These are phyloP conservation scores for Urechis unicinctus DNA, from an alignment of 2,888 invertebrate genomes.

Conservation along the genomic window DNA sequence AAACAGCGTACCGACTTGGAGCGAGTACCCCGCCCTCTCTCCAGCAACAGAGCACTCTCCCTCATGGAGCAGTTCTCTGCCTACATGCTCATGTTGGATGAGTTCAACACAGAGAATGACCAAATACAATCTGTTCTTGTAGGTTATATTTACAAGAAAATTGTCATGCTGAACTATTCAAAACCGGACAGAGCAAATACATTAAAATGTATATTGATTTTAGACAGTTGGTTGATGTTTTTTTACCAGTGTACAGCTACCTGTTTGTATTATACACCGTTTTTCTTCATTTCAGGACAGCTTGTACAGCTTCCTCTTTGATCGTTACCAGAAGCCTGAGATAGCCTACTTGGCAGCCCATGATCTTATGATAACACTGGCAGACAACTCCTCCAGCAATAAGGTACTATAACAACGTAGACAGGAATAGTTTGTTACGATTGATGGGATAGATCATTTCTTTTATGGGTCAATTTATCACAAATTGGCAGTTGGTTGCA, in stretches of 20 bases:
- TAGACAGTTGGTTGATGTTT: neutral
- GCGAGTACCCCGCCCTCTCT: slow-evolving; percentile 35
- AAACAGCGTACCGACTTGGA: slow-evolving; percentile 31
- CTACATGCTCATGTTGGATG: slow-evolving; percentile 39
- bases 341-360: slow-evolving; percentile 35
- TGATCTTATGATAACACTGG: slow-evolving; percentile 38
- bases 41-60: slow-evolving; percentile 23
- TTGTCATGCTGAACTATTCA: no score
- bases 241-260: no score
- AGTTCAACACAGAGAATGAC: slow-evolving; percentile 29
- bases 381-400: slow-evolving; percentile 29
- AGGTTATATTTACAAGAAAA: no score
- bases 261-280: no score
- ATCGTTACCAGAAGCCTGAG: slow-evolving; percentile 38
- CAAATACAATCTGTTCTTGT: slow-evolving; percentile 35
- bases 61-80: slow-evolving; percentile 44
- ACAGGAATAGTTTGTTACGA: no score
- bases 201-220: no score
- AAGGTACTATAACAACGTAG: no score
- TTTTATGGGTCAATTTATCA: no score
- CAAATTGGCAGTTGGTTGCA: no score
- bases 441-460: neutral
- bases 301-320: slow-evolving; percentile 37
- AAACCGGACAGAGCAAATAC: no score
- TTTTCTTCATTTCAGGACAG: slow-evolving; percentile 29